Conservation (phyloP, 2,113 vertebrate species). For the Callorhinus ursinus region DNA sequence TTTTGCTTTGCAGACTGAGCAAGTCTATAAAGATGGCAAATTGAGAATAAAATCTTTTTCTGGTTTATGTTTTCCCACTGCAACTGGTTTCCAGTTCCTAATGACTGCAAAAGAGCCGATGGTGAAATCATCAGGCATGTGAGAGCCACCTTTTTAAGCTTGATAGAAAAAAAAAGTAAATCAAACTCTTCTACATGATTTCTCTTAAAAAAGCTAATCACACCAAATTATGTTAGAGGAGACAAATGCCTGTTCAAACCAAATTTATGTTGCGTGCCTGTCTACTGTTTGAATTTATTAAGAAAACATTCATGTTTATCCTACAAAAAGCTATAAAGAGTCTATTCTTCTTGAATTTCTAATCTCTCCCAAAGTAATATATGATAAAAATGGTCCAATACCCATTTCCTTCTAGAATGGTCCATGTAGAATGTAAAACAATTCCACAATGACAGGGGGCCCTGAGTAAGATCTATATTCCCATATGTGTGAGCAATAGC, state of each 20-base stretch:
- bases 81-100: not conserved
- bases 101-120: not conserved
- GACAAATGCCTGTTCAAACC: not conserved
- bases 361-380: not conserved
- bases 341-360: slow-evolving; percentile 4
- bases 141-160: not conserved
- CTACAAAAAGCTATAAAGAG: not conserved
- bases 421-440: not conserved
- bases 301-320: not conserved
- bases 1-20: not conserved
- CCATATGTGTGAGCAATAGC: not conserved
- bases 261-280: not conserved
- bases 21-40: not conserved
- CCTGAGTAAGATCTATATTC: not conserved
- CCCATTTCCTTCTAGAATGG: not conserved
- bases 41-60: not conserved
- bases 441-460: not conserved
- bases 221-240: not conserved
- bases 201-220: not conserved
- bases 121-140: not conserved
- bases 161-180: not conserved
- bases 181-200: not conserved
- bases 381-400: not conserved
- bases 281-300: not conserved
- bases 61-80: not conserved